These are phyloP conservation scores for Rhinoderma darwinii DNA, from an alignment of 2,113 vertebrate species.

Conservation along the genomic window DNA sequence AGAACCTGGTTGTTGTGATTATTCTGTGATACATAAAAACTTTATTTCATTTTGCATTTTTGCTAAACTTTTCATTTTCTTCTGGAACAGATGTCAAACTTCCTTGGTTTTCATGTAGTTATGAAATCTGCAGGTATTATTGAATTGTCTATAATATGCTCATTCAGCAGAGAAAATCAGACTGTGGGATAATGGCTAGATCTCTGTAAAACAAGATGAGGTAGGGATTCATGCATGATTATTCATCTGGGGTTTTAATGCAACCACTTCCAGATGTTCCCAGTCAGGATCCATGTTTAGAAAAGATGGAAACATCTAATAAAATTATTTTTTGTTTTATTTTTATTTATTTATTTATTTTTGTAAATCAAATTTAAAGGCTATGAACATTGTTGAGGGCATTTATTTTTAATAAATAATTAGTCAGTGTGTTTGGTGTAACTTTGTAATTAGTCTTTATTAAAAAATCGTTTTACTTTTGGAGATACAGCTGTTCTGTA, in stretches of 20 bases:
- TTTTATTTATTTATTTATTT: neutral
- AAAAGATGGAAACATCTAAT: neutral
- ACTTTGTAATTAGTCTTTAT: no score
- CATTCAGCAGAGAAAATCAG: slow-evolving; percentile 54
- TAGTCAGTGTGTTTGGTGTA: no score
- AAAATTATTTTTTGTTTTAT: neutral
- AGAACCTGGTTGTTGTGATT: neutral
- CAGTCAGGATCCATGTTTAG: slow-evolving; percentile 30
- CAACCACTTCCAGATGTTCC: slow-evolving; percentile 38
- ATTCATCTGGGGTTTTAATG: slow-evolving; percentile 25
- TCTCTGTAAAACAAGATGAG: slow-evolving; percentile 37
- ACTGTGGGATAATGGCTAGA: slow-evolving; percentile 48
- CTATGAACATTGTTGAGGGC: neutral
- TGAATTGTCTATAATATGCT: slow-evolving; percentile 34
- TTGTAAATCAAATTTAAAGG: neutral
- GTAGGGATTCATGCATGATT: slow-evolving; percentile 28
- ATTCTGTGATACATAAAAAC: neutral
- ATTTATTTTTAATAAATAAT: neutral
- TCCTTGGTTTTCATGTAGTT: neutral
- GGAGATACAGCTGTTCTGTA: no score
- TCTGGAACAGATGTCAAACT: slow-evolving; percentile 28
- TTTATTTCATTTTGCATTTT: neutral
- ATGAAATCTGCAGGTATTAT: slow-evolving; percentile 28
- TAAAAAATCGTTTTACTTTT: no score
- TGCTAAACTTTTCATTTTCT: slow-evolving; percentile 10